A percentile compares a stretch with the other conserved stretches of the same genome.
phyloP scores from a whole-genome alignment of 2,113 vertebrate species.

The Mormoops blainvillei region DNA sequence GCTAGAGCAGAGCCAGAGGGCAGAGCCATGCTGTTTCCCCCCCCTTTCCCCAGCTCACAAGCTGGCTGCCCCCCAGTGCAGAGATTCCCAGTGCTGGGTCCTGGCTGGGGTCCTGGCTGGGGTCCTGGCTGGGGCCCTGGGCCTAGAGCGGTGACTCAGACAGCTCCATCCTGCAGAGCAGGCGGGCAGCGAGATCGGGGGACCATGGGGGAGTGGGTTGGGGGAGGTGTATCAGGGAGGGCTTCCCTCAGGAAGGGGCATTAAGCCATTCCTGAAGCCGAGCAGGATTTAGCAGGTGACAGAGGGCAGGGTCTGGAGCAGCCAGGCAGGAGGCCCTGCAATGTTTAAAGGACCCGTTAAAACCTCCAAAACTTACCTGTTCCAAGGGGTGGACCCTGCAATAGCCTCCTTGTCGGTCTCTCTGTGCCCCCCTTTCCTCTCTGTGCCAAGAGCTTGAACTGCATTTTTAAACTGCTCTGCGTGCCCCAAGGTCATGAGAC shows the following conservation, averaged over 20 bases:
- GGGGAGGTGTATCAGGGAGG: not conserved
- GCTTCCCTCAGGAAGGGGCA: not conserved
- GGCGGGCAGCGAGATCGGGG: not conserved
- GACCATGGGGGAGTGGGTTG: accelerated
- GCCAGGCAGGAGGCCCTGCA: not conserved
- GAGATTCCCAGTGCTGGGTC: not conserved
- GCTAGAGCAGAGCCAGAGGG: not conserved
- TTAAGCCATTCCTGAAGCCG: not conserved
- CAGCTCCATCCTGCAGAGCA: accelerated
- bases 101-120: accelerated
- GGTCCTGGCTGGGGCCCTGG: accelerated
- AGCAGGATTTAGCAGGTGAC: not conserved
- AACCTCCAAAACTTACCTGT: too few relatives aligned
- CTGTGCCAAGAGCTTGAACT: not conserved
- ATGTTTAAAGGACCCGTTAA: not conserved
- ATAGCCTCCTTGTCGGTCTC: not conserved
- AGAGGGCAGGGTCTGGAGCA: not conserved
- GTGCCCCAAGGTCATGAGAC: not conserved
- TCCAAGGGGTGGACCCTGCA: accelerated
- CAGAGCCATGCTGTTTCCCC: not conserved
- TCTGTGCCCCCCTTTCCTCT: not conserved
- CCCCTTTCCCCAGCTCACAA: not conserved
- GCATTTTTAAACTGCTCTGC: not conserved
- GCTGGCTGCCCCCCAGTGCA: not conserved
- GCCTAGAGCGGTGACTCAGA: not conserved